These are phyloP conservation scores for Mesorhabditis belari DNA, from an alignment of 2,888 invertebrate genomes.

Conservation along the genomic window DNA sequence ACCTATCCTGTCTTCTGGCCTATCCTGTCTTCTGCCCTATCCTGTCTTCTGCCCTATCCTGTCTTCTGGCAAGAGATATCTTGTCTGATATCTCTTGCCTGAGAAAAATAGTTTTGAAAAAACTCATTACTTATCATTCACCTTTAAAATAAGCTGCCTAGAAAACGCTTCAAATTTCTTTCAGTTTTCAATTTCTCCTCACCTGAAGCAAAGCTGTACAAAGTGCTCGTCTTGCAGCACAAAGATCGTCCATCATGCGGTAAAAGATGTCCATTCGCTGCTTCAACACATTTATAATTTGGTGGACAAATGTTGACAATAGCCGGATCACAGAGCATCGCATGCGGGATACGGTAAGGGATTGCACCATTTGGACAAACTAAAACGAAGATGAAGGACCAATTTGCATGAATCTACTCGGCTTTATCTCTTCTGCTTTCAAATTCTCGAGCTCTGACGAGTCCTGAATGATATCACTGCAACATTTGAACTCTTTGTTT, in stretches of 20 bases:
- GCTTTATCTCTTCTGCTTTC: slow-evolving; percentile 29
- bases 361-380: slow-evolving; percentile 39
- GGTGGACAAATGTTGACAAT: slow-evolving; percentile 42
- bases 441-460: slow-evolving; percentile 24
- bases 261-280: slow-evolving; percentile 34
- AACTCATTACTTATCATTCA: neutral
- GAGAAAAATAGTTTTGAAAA: too few relatives aligned
- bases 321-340: slow-evolving; percentile 36
- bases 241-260: slow-evolving; percentile 32
- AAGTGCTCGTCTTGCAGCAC: slow-evolving; percentile 39
- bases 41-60: too few relatives aligned
- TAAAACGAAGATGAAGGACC: slow-evolving; percentile 1
- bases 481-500: slow-evolving; percentile 29
- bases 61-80: too few relatives aligned
- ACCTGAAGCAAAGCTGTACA: slow-evolving; percentile 39
- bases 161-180: neutral
- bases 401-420: slow-evolving; percentile 11
- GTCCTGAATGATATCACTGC: slow-evolving; percentile 39
- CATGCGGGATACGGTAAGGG: slow-evolving; percentile 35
- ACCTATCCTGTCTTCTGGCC: too few relatives aligned
- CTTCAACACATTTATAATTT: slow-evolving; percentile 41
- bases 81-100: too few relatives aligned
- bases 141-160: neutral
- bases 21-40: too few relatives aligned
- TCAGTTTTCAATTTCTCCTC: slow-evolving; percentile 1